phyloP scores from a whole-genome alignment of 2,797 vertebrate species.

The Ceryle rudis region DNA sequence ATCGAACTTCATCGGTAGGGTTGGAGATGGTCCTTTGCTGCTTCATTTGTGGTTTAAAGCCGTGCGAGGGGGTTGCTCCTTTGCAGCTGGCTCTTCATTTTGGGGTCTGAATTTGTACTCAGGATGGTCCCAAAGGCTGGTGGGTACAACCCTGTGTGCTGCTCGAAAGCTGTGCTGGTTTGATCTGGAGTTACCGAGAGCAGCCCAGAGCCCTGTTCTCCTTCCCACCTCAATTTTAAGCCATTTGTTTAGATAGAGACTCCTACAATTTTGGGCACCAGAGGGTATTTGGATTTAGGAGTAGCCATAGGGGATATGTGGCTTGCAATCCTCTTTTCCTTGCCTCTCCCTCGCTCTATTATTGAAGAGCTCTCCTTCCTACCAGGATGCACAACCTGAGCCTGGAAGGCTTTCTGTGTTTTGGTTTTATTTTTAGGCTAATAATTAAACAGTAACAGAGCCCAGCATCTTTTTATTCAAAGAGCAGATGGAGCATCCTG shows the following conservation, averaged over 20 bases:
- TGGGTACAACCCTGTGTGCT: rapidly evolving
- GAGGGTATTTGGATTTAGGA: not conserved
- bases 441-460: slow-evolving; percentile 31
- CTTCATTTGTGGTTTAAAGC: not conserved
- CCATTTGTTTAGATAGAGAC: not conserved
- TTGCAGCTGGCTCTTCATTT: not conserved
- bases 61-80: rapidly evolving
- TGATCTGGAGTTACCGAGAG: not conserved
- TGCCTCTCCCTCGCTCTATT: not conserved
- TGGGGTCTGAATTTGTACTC: not conserved
- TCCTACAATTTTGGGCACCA: not conserved
- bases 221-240: not conserved
- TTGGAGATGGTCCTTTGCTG: not conserved
- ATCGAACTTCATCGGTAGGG: rapidly evolving
- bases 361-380: not conserved
- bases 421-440: not conserved
- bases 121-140: not conserved
- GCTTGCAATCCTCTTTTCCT: not conserved
- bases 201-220: not conserved
- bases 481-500: slow-evolving; percentile 59
- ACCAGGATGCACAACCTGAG: not conserved
- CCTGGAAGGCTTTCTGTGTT: not conserved
- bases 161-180: not conserved
- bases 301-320: rapidly evolving
- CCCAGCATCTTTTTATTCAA: slow-evolving; percentile 44